Base-by-base conservation (phyloP, 2,888 invertebrate species). In the Sturmia bella region DNA sequence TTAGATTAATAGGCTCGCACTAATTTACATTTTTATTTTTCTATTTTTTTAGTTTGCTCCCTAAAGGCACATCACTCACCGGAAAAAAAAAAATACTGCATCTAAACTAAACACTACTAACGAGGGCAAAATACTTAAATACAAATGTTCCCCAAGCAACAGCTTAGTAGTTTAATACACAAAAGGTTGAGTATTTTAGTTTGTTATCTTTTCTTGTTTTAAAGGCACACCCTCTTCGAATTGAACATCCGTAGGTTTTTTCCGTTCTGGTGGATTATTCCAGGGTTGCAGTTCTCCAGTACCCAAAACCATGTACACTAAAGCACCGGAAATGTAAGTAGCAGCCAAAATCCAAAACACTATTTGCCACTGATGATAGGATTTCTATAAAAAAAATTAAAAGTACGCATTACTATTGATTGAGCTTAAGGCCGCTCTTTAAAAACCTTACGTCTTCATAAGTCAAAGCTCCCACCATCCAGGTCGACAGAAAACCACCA, bases 401-500 rank as follows among this genome's bases (percentile, higher is more conserved):
- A 13, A 43, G 5, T n/a, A 9, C 1, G 1, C 9, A 21, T 15
- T 24, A 41, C 13, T 39, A 21, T 21, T 4, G 5, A 13, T 21
- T 7, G 27, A 21, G n/a, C 2, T 27, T 21, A n/a, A n/a, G n/a
- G n/a, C n/a, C n/a, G n/a, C n/a, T 56, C 9, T 45, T 19, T 5
- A 56, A 21, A 15, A 54, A 13, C 91, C 93, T 93, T 91, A 95
- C 95, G 86, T 95, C 93, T 11, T 94, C 91, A 80, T 94, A 93
- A 0, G 96, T 96, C 21, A 97, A 91, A 64, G 93, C 92, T 13
- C 95, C 96, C 21, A 96, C 96, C 93, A 96, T 95, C 90, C 94
- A 94, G 0, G 96, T 94, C 9, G 96, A 96, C 0, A 97, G 89
- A 91, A 95, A 96, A 0, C 97, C 97, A 7, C 96, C 96, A 66